These are phyloP conservation scores for Paratrypauchen microcephalus DNA, from an alignment of 2,797 vertebrate species.

Conservation along the genomic window DNA sequence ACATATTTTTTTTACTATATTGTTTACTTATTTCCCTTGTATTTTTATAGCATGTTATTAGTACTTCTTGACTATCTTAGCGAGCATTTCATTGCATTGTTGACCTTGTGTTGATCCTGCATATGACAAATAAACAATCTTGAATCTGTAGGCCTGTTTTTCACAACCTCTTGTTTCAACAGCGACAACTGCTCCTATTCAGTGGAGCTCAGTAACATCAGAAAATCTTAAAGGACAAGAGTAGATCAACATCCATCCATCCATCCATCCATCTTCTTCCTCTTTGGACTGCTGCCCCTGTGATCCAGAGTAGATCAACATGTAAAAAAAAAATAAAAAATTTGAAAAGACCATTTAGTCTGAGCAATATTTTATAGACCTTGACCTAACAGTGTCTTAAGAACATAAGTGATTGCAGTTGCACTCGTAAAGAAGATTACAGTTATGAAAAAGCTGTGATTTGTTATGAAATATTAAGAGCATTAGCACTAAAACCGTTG, in stretches of 20 bases:
- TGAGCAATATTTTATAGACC: not conserved
- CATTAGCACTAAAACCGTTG: not conserved
- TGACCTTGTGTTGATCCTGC: no score
- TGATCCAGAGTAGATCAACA: not conserved
- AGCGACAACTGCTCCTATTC: no score
- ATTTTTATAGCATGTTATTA: no score
- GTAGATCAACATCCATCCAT: no score
- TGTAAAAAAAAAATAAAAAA: not conserved
- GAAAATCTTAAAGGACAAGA: not conserved
- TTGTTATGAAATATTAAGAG: slow-evolving; percentile 2
- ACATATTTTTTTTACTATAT: no score
- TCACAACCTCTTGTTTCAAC: not conserved
- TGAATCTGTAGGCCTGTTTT: no score
- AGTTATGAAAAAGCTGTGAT: not conserved
- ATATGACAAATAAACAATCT: no score
- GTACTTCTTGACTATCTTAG: no score
- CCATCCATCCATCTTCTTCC: no score
- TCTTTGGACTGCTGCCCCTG: no score
- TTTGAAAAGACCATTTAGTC: not conserved
- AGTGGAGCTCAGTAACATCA: not conserved
- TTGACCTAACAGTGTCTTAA: not conserved
- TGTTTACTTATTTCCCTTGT: no score
- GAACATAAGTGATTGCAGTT: not conserved
- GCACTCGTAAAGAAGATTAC: not conserved
- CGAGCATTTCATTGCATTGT: no score